A percentile compares a stretch with the other conserved stretches of the same genome.
phyloP scores from a whole-genome alignment of 2,888 invertebrate genomes.

The Tridacna crocea region DNA sequence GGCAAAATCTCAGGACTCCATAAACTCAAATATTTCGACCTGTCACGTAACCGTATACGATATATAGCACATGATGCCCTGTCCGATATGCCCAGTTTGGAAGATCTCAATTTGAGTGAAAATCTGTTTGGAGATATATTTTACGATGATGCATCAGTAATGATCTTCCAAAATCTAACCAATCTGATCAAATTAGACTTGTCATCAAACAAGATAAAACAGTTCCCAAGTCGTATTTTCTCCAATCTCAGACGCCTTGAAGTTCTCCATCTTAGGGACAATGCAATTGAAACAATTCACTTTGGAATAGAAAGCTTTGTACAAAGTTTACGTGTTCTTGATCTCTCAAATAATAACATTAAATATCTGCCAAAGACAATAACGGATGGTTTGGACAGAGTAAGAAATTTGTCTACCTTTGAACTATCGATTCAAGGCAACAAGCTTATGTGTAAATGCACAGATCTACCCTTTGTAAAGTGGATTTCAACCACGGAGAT shows the following conservation, averaged over 20 bases:
- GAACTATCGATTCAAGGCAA: slow-evolving; percentile 26
- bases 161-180: slow-evolving; percentile 26
- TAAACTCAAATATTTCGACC: slow-evolving; percentile 19
- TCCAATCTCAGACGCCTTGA: slow-evolving; percentile 4
- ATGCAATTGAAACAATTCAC: slow-evolving; percentile 26
- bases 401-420: background rate
- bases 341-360: slow-evolving; percentile 38
- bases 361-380: slow-evolving; percentile 16
- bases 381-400: slow-evolving; percentile 26
- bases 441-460: slow-evolving; percentile 28
- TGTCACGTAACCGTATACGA: slow-evolving; percentile 23
- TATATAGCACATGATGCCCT: slow-evolving; percentile 26
- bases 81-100: slow-evolving; percentile 25
- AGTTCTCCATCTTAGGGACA: slow-evolving; percentile 18
- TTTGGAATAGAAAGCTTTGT: slow-evolving; percentile 5
- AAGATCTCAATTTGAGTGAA: slow-evolving; percentile 15
- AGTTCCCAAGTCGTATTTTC: slow-evolving; percentile 32
- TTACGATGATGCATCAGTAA: background rate
- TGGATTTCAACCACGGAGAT: slow-evolving; percentile 36
- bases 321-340: slow-evolving; percentile 20
- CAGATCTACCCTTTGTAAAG: slow-evolving; percentile 16
- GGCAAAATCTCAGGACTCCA: slow-evolving; percentile 36
- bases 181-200: slow-evolving; percentile 25
- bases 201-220: slow-evolving; percentile 28
- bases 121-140: slow-evolving; percentile 31